A percentile compares a stretch with the other conserved stretches of the same genome.
phyloP scores from a whole-genome alignment of 2,113 vertebrate genomes.

The Ailuropoda melanoleuca region DNA sequence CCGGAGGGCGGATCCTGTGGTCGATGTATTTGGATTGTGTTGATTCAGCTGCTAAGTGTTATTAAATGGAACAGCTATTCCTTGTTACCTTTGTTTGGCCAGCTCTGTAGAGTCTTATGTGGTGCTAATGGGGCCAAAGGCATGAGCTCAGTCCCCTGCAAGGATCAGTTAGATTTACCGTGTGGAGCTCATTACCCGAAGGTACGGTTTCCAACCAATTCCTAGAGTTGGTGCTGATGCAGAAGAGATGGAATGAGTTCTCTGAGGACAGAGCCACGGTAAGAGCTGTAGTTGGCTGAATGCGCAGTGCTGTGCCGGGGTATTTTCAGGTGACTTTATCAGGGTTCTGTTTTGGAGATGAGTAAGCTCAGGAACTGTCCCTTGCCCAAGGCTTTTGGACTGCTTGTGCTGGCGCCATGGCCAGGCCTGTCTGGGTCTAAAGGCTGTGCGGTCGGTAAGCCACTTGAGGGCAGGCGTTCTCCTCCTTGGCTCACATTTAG shows the following conservation, averaged over 20 bases:
- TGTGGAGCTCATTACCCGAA: conserved; percentile 4
- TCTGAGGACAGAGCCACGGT: neutral
- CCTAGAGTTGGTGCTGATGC: neutral
- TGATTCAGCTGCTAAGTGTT: neutral
- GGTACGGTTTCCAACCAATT: neutral
- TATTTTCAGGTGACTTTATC: neutral
- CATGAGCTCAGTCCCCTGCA: neutral
- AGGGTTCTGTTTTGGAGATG: neutral
- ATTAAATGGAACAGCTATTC: neutral
- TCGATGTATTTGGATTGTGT: neutral
- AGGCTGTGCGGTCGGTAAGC: neutral
- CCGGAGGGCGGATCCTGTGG: neutral
- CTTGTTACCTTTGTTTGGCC: neutral
- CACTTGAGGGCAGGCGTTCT: neutral
- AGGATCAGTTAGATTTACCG: neutral
- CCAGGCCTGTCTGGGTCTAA: neutral
- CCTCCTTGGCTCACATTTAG: neutral
- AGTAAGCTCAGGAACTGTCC: neutral
- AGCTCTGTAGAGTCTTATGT: neutral
- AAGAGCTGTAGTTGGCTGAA: neutral
- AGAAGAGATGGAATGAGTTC: neutral
- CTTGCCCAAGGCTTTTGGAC: neutral
- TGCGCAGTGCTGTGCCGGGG: neutral
- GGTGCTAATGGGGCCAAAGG: neutral
- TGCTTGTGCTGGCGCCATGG: neutral